Evolutionary conservation across 1,140 invertebrate species (phyloP), one percentile per base, ranked within the genome.

Genomic region (Drosophila bocqueti): DNA sequence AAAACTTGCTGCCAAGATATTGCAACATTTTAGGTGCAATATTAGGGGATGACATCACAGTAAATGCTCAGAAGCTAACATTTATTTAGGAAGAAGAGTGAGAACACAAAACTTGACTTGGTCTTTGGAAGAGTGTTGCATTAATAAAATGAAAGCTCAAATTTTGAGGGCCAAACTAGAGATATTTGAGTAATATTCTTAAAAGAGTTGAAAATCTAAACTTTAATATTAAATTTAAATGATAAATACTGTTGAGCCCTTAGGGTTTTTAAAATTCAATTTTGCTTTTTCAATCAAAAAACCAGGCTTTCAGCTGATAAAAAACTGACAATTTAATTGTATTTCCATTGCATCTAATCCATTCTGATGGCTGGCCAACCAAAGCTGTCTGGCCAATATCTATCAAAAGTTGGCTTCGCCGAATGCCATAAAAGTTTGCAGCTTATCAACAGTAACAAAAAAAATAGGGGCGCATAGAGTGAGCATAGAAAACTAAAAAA

Each of bases 321-420:
- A 45, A 66, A 67, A 67, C 65, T 13, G 40, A 26, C 65, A 71
- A 42, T 73, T 73, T 59, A 71, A 73, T 71, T 50, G 36, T 59
- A 21, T 71, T 73, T 26, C 43, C 29, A 49, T 21, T 21, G 63
- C 47, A 21, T 68, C 64, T 62, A 78, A 77, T 42, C 36, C 67
- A 78, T 62, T 60, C 29, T 43, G 59, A 57, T 63, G 62, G 46
- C 43, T 67, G 74, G 74, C 34, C 42, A 58, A 52, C 73, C 69
- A 34, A 76, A 40, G 50, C 64, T 62, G 49, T 60, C 73, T 82
- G 79, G 47, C 79, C 63, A 75, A 78, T 82, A 78, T 82, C 80
- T 78, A 83, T 83, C 79, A 83, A 82, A 81, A 45, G 58, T 65
- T 57, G 60, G 43, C 29, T 42, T 46, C 62, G 49, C 34, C 62